Percentiles rank a stretch among this genome's conserved stretches.
Conservation (phyloP, 92 coral and sea anemone species). For the Zoanthus solanderi region DNA sequence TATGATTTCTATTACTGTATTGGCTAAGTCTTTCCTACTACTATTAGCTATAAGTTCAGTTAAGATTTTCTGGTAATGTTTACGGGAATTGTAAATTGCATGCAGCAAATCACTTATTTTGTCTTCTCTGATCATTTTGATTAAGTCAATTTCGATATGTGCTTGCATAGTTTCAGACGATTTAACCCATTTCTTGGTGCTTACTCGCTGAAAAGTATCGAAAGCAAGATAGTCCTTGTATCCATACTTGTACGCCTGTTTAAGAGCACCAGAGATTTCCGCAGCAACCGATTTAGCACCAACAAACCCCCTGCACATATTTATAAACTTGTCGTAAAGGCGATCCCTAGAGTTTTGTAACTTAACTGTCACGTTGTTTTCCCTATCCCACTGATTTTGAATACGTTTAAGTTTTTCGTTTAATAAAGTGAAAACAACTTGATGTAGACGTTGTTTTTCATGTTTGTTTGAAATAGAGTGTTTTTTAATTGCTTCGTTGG, state of each 20-base stretch:
- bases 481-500: background rate
- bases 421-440: background rate
- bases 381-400: conserved; percentile 15
- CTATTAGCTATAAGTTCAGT: background rate
- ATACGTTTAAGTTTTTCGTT: background rate
- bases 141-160: conserved; percentile 17
- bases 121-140: conserved; percentile 7
- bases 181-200: background rate
- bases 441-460: conserved; percentile 4
- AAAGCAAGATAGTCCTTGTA: conserved; percentile 4
- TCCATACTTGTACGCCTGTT: background rate
- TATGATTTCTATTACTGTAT: background rate
- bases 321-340: background rate
- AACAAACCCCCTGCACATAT: conserved; percentile 22
- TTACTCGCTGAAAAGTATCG: background rate
- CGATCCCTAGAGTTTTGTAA: conserved; percentile 10
- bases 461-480: background rate
- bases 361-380: conserved; percentile 23
- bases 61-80: background rate
- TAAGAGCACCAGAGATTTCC: conserved; percentile 23
- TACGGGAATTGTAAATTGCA: background rate
- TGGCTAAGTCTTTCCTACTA: background rate
- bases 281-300: conserved; percentile 26
- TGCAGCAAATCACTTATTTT: background rate
- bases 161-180: background rate